Conservation (phyloP, 1,140 invertebrate species). For the Tetramorium alpestre region DNA sequence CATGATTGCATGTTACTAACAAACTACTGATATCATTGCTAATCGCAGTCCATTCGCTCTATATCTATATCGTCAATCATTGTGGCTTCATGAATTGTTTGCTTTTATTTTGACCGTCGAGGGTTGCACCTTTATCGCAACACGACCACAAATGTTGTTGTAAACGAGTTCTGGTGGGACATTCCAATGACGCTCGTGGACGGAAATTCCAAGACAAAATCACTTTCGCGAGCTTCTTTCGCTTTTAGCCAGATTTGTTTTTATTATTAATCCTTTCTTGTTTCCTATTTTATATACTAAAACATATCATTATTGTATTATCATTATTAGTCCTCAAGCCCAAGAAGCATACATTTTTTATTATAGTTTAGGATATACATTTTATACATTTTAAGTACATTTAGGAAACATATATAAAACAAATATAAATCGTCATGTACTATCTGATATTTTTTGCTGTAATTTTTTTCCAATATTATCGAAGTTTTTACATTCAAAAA, state of each 20-base stretch:
- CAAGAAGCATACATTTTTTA: no score
- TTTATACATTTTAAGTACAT: no score
- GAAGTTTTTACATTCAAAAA: background rate
- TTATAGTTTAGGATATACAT: no score
- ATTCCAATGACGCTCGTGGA: constrained; percentile 29
- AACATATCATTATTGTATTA: background rate
- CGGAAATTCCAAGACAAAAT: constrained; percentile 8
- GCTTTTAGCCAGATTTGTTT: background rate
- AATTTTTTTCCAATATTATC: background rate
- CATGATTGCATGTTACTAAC: background rate
- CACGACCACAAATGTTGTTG: background rate
- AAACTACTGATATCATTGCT: background rate
- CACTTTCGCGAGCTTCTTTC: background rate
- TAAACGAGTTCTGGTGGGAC: background rate
- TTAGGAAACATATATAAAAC: no score
- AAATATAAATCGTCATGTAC: no score
- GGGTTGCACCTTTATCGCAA: background rate
- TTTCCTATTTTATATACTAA: background rate
- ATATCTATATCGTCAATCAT: background rate
- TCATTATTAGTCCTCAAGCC: background rate
- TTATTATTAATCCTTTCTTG: background rate
- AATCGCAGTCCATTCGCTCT: background rate
- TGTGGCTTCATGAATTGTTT: background rate
- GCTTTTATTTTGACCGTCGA: background rate
- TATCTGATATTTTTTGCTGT: background rate